Conservation (phyloP, 2,797 vertebrate genomes). For the Acanthurus leucopareius region DNA sequence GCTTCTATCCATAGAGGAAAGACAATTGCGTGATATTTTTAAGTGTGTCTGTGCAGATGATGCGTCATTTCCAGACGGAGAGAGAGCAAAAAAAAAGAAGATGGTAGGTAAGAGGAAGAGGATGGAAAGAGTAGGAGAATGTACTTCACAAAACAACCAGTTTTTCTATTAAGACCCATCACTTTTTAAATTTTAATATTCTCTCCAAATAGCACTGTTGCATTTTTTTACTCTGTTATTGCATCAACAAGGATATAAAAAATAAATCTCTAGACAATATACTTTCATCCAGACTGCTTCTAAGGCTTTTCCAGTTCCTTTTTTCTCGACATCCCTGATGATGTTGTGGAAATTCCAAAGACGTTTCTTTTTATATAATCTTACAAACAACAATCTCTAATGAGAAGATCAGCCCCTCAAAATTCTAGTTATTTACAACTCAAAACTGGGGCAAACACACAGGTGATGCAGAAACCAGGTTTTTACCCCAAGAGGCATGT, state of each 20-base stretch:
- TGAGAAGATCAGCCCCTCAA: constrained; percentile 4
- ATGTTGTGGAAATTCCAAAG: constrained; percentile 11
- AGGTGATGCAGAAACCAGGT: constrained; percentile 27
- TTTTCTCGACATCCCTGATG: background rate
- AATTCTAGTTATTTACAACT: background rate
- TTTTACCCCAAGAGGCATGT: constrained; percentile 50
- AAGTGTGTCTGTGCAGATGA: background rate
- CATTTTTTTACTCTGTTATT: constrained; percentile 61
- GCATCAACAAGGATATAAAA: constrained; percentile 53
- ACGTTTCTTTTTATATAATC: constrained; percentile 6
- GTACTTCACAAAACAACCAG: background rate
- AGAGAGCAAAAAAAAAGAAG: background rate
- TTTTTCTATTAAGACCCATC: constrained; percentile 21
- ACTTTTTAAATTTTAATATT: constrained; percentile 40
- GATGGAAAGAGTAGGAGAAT: background rate
- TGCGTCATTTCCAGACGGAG: no score
- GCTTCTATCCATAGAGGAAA: constrained; percentile 1
- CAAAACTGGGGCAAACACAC: constrained; percentile 32
- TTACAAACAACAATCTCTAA: background rate
- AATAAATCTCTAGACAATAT: constrained; percentile 8
- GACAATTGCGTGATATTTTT: background rate
- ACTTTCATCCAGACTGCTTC: background rate
- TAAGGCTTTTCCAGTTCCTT: constrained; percentile 10
- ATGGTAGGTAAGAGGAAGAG: background rate
- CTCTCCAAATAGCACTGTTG: constrained; percentile 55